Evolutionary conservation across 2,797 vertebrate species (phyloP), one percentile per base, ranked within the genome.

Genomic region (Pogoniulus pusillus): DNA sequence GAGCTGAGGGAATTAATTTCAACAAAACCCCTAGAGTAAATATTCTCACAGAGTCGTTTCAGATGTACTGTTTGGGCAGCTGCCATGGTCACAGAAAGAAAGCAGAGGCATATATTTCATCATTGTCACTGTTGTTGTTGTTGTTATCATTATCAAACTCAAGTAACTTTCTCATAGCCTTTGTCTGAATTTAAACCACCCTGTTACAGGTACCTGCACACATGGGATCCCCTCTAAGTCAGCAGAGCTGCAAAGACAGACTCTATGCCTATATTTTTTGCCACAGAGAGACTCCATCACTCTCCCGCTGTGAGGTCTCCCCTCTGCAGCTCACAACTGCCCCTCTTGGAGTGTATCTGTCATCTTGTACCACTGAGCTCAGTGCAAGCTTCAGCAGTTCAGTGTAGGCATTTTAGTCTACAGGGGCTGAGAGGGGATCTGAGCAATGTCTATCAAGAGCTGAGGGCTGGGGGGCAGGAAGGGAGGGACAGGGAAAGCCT

Each of bases 371-470:
- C 27, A 7, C 66, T 54, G 2, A 73, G 86, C 59, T 57, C 65
- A 80, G 82, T 72, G 59, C 77, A 70, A 91, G 73, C 51, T 92
- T 87, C 71, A 54, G 58, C 79, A 59, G 35, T 89, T 87, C 77
- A 62, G 5, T 81, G 76, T 87, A 62, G 81, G 41, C 41, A 43
- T 17, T 43, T 43, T 43, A 43, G 17, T 43, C 41, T 43, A n/a
- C n/a, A n/a, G n/a, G n/a, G 16, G 41, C 16, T 43, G 41, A 43
- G 41, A 43, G 41, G 41, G 41, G 41, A 43, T 43, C 41, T 43
- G 41, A 43, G 16, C 41, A 43, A 43, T 43, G 16, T 43, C 41
- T 43, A 19, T 19, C 41, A 43, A 43, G 17, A 43, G 41, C 41
- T 43, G 41, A 43, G 41, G 16, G 41, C 41, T 43, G 41, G 17